These are phyloP conservation scores for Argyra leucocephala DNA, from an alignment of 2,888 invertebrate species.

Conservation along the genomic window DNA sequence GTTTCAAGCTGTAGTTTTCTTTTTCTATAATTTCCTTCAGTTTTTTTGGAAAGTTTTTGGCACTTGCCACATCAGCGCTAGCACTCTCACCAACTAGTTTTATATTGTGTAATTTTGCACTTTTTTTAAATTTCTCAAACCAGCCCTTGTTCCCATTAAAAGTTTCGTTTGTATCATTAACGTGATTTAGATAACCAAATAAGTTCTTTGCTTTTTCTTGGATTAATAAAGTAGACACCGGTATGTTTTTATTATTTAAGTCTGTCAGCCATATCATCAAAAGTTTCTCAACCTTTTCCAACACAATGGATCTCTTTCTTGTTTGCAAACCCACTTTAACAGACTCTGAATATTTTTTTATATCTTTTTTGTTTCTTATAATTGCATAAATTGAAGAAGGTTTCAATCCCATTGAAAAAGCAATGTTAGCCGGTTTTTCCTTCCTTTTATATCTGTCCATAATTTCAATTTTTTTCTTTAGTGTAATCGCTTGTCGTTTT, in stretches of 20 bases:
- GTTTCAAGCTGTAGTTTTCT: background rate
- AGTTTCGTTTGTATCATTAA: background rate
- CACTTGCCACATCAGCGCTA: background rate
- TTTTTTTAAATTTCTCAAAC: constrained; percentile 7
- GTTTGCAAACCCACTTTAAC: background rate
- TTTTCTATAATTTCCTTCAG: no score
- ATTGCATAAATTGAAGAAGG: background rate
- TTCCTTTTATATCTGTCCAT: background rate
- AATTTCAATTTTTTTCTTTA: background rate
- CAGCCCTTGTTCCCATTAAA: background rate
- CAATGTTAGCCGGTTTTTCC: background rate
- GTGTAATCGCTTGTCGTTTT: background rate
- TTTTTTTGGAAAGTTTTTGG: background rate
- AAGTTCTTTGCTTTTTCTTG: background rate
- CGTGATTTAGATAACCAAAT: background rate
- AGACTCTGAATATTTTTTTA: background rate
- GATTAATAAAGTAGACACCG: no score
- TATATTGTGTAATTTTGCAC: background rate
- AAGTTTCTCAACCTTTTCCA: background rate
- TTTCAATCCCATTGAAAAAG: background rate
- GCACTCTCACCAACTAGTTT: background rate
- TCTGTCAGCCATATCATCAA: background rate
- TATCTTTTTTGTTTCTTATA: background rate
- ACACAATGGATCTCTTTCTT: background rate
- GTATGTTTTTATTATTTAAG: background rate